Evolutionary conservation across 2,888 invertebrate species (phyloP), one percentile per base, ranked within the genome.

Genomic region (Lysandra bellargus): DNA sequence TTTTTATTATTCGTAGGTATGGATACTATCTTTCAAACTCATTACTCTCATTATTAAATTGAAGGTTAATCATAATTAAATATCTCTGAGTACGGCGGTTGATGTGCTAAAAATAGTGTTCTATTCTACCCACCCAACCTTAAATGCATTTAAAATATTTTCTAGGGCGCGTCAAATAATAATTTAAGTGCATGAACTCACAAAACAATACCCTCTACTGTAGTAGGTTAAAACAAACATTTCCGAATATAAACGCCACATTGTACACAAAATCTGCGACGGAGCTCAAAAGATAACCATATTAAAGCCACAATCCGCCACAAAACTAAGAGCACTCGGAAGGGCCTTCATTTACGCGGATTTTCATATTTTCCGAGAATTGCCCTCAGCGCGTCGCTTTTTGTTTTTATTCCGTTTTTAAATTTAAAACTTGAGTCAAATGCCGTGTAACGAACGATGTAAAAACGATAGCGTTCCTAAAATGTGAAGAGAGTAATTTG

Each of bases 291-390:
- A 82, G 81, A 83, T 83, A 83, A 82, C 81, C 79, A 80, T 83
- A 83, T 83, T 83, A 84, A 82, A 83, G 81, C 78, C 61, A 80
- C 81, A 80, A 81, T 80, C 81, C 81, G 4, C 81, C 80, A 79
- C 81, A 80, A 81, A 81, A 81, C 82, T 82, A 80, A 82, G 81
- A 81, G 81, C 80, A 79, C 82, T 83, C 80, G 73, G 74, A 81
- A 83, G 81, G 81, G 81, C 81, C 78, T 84, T 83, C 82, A 83
- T 83, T 84, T 83, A 81, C 82, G 80, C 82, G 81, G 79, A 77
- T 80, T 83, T 81, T 82, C 82, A 80, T 82, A 81, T 81, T 83
- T 81, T 80, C 80, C 79, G 81, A 79, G 80, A 79, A 81, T 83
- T 82, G 82, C 81, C 79, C 80, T 82, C 76, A 80, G 75, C 79